Conservation (phyloP, 2,797 vertebrate species). For the Philypnodon macrostomus region DNA sequence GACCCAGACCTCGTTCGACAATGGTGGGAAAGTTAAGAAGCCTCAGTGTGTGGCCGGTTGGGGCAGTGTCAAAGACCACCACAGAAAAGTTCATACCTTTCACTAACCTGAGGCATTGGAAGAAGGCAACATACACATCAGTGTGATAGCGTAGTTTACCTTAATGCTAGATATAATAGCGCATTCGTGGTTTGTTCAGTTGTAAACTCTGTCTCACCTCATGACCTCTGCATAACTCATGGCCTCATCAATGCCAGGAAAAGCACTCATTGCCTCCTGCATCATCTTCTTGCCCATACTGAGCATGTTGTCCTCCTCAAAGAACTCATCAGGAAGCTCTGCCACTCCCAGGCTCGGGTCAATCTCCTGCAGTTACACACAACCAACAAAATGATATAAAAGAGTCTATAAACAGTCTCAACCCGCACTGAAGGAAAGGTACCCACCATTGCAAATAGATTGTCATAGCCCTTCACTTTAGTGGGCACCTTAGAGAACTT, state of each 20-base stretch:
- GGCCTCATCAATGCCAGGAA: slow-evolving; percentile 91
- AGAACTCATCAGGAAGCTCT: slow-evolving; percentile 93
- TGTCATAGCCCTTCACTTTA: slow-evolving; percentile 94
- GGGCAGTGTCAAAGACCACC: slow-evolving; percentile 94
- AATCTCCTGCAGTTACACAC: slow-evolving; percentile 81
- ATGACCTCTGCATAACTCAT: slow-evolving; percentile 97
- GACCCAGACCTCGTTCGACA: slow-evolving; percentile 90
- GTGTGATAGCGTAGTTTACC: not conserved
- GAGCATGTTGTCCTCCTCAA: slow-evolving; percentile 95
- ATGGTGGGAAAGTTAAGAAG: slow-evolving; percentile 97
- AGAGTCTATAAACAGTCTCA: no score
- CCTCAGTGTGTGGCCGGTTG: slow-evolving; percentile 90
- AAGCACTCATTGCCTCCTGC: slow-evolving; percentile 97
- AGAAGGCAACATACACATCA: not conserved
- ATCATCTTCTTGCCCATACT: slow-evolving; percentile 99
- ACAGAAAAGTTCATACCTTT: slow-evolving; percentile 98
- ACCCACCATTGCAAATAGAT: slow-evolving; percentile 96
- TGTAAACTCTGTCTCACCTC: slow-evolving; percentile 72
- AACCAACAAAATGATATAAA: not conserved
- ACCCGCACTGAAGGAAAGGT: not conserved
- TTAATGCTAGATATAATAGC: not conserved
- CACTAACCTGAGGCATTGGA: slow-evolving; percentile 82
- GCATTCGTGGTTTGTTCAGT: not conserved
- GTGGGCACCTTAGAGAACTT: slow-evolving; percentile 98
- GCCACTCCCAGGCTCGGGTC: slow-evolving; percentile 93